Evolutionary conservation across 2,113 vertebrate species (phyloP), one percentile per base, ranked within the genome.

Genomic region (Pseudopipra pipra): DNA sequence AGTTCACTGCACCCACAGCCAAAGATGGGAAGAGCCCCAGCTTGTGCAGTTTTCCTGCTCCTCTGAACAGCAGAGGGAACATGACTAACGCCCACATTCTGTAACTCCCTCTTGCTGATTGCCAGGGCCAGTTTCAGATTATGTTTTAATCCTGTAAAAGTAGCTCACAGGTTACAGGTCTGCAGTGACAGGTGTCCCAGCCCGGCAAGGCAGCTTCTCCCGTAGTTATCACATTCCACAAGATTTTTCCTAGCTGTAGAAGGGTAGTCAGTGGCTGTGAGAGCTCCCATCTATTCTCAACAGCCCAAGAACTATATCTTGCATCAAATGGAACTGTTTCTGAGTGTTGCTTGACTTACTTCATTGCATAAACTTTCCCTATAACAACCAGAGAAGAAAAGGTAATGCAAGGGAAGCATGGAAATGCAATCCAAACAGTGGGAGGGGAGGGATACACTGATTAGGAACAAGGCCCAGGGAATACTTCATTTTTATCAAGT

Each of bases 151-250:
- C 49, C 79, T 54, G 55, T 35, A 22, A 7, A 44, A 81, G 83
- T 1, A 21, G 58, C 61, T 63, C 15, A 19, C 5, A 17, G 70
- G 67, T 66, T 12, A n/a, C 49, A 93, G 39, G 35, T 73, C 43
- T 75, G 27, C 14, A 72, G 19, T 30, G 33, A 73, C 56, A 61
- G 44, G 14, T 39, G 58, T 46, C 30, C 28, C 20, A 71, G 30
- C 18, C 17, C 22, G 12, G 30, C 46, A 30, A 56, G 54, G 63
- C 76, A 90, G 73, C 61, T 79, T n/a, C 23, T 61, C 44, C 49
- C 1, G 0, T 4, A 21, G 21, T 31, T 41, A 27, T 54, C 6
- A 13, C 28, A 3, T 18, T 47, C 30, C 28, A 72, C 35, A n/a
- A 23, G 33, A 39, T 31, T 74, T 65, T 67, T 39, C 47, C 1